Evolutionary conservation across 2,888 invertebrate genomes (phyloP), one percentile per base, ranked within the genome.

Genomic region (Melanophora roralis): DNA sequence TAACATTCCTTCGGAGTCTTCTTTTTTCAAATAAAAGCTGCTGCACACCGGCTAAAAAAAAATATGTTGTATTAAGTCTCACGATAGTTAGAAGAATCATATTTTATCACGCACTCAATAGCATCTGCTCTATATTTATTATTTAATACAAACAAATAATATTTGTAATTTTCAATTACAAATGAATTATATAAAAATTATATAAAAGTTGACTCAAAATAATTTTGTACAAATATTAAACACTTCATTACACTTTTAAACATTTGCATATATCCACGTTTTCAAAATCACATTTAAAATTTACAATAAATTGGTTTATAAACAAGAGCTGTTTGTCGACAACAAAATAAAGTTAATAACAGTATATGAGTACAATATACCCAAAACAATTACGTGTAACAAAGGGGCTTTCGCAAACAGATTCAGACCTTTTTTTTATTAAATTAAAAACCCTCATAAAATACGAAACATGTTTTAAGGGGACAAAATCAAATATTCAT

Each of bases 311-410:
- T 60, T 60, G 12, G 60, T n/a, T 32, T 60, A 45, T 27, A 45
- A 32, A 32, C 27, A 7, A 8, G 3, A 62, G 32, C 45, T 16
- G 62, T 45, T 6, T 55, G 38, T 12, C 2, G 21, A 16, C 6
- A 27, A 27, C 27, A 14, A 59, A 65, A 59, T 47, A 38, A 32
- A 34, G 74, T 67, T 67, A 67, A 67, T 74, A 55, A 67, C 51
- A 40, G 57, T 34, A n/a, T 67, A 64, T 14, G 16, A 45, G 49
- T 57, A 65, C 59, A 59, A 64, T 72, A 51, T 12, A 45, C 45
- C 45, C 6, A 32, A 45, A 16, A n/a, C n/a, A n/a, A 12, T 8
- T 23, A 14, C 6, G n/a, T 49, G 7, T 12, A 27, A 47, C 9
- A 47, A 27, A 27, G 23, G n/a, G n/a, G n/a, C n/a, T n/a, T n/a